A percentile compares a stretch with the other conserved stretches of the same genome.
phyloP scores from a whole-genome alignment of 2,113 vertebrate species.

The Elanoides forficatus region DNA sequence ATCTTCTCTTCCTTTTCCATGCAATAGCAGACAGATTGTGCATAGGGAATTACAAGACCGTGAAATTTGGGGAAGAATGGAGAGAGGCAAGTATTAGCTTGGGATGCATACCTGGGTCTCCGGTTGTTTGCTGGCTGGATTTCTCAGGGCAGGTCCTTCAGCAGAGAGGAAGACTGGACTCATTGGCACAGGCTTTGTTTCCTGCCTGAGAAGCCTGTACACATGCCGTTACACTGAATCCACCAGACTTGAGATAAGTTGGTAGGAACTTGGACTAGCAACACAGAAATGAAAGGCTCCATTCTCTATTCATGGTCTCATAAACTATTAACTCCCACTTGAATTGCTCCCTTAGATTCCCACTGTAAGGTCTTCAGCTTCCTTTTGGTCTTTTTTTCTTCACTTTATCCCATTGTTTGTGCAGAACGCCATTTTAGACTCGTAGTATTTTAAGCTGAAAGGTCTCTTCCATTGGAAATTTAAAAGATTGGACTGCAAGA shows the following conservation, averaged over 20 bases:
- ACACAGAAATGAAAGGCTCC: neutral
- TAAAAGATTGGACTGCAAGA: neutral
- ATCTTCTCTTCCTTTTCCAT: neutral
- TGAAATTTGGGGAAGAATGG: neutral
- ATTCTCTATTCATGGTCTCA: slow-evolving; percentile 6
- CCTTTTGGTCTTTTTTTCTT: neutral
- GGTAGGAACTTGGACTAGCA: neutral
- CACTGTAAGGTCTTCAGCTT: neutral
- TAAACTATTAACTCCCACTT: neutral
- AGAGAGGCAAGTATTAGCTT: neutral
- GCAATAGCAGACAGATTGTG: neutral
- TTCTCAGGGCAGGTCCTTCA: neutral
- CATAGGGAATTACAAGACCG: neutral
- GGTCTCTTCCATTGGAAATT: neutral
- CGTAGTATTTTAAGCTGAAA: neutral
- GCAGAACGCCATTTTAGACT: neutral
- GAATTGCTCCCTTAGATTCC: neutral
- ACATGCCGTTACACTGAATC: neutral
- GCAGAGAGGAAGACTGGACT: neutral
- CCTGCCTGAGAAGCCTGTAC: neutral
- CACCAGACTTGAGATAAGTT: neutral
- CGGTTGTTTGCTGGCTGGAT: neutral
- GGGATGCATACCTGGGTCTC: neutral
- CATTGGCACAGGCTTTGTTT: neutral
- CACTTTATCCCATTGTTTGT: neutral